Conservation (phyloP, 2,888 invertebrate genomes). For the Drosophila phalerata region DNA sequence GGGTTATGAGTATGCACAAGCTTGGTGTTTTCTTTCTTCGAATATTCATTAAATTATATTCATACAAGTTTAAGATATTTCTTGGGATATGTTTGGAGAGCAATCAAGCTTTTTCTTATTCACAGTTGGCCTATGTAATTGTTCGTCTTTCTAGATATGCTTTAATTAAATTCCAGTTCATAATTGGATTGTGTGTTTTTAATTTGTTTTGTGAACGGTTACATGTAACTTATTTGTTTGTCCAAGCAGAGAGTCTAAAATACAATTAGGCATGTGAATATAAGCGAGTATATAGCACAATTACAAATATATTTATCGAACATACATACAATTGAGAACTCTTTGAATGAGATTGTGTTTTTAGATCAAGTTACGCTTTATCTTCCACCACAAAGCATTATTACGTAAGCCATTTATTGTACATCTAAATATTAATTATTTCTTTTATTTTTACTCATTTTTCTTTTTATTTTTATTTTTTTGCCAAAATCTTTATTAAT, state of each 20-base stretch:
- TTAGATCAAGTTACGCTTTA: slow-evolving; percentile 43
- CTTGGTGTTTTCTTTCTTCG: slow-evolving; percentile 31
- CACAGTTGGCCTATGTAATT: slow-evolving; percentile 25
- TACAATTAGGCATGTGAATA: slow-evolving; percentile 53
- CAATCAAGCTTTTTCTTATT: slow-evolving; percentile 18
- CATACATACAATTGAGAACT: slow-evolving; percentile 39
- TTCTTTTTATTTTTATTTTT: slow-evolving; percentile 9
- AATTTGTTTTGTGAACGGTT: slow-evolving; percentile 24
- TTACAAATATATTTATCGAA: slow-evolving; percentile 44
- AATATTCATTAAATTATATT: slow-evolving; percentile 19
- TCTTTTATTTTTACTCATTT: neutral
- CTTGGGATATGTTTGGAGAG: slow-evolving; percentile 52
- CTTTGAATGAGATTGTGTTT: slow-evolving; percentile 10
- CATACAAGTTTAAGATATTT: slow-evolving; percentile 41
- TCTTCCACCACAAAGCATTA: slow-evolving; percentile 13
- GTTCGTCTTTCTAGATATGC: neutral
- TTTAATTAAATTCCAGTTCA: neutral
- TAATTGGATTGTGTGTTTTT: slow-evolving; percentile 1
- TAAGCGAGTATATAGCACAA: slow-evolving; percentile 58
- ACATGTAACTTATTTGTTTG: slow-evolving; percentile 18
- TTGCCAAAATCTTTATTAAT: slow-evolving; percentile 28
- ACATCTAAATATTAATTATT: slow-evolving; percentile 47
- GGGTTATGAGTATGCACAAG: slow-evolving; percentile 63
- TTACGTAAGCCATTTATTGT: slow-evolving; percentile 48
- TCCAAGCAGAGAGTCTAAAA: slow-evolving; percentile 61